Conservation (phyloP, 2,888 invertebrate species). For the Habroteleia sp. region DNA sequence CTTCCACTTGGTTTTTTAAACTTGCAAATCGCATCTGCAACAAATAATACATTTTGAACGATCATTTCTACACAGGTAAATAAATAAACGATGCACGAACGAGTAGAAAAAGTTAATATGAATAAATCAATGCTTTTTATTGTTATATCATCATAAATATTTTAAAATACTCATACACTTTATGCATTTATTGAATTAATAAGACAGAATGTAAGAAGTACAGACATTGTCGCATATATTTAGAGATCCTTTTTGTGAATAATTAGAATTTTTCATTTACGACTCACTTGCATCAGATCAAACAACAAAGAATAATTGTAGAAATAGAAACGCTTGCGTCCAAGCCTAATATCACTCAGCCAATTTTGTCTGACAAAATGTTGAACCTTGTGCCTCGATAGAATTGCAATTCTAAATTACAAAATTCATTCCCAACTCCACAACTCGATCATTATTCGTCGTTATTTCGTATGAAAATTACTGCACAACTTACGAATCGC, state of each 20-base stretch:
- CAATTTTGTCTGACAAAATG: too few relatives aligned
- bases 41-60: too few relatives aligned
- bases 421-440: neutral
- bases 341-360: neutral
- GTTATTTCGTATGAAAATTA: constrained; percentile 34
- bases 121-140: constrained; percentile 57
- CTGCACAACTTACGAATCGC: constrained; percentile 20
- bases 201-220: constrained; percentile 59
- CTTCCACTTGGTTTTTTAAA: too few relatives aligned
- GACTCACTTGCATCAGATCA: neutral
- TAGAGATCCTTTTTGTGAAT: constrained; percentile 52
- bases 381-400: too few relatives aligned
- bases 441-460: constrained; percentile 55
- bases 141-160: constrained; percentile 45
- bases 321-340: neutral
- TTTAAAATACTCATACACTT: constrained; percentile 56
- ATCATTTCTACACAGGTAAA: too few relatives aligned
- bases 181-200: constrained; percentile 54
- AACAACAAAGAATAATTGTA: constrained; percentile 42
- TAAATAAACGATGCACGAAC: too few relatives aligned
- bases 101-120: too few relatives aligned
- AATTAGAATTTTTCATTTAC: constrained; percentile 35
- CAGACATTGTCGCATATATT: constrained; percentile 60
- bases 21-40: too few relatives aligned
- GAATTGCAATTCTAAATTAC: too few relatives aligned